phyloP scores from a whole-genome alignment of 2,888 invertebrate species.

The Lucinisca nassula region DNA sequence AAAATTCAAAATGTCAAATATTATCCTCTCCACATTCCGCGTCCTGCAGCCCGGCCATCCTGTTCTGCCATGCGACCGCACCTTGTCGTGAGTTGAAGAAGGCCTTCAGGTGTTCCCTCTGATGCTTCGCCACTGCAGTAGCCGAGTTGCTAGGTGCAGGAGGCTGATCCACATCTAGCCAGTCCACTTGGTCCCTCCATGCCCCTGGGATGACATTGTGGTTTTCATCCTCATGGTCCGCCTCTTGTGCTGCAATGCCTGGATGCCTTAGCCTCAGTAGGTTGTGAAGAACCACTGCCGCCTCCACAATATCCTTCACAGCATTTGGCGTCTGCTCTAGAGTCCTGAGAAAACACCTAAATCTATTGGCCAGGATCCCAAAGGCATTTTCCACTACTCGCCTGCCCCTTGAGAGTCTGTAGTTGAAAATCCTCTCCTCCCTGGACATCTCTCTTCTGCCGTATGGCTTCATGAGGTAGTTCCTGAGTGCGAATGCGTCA shows the following conservation, averaged over 20 bases:
- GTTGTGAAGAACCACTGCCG: slow-evolving; percentile 36
- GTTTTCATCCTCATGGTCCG: slow-evolving; percentile 46
- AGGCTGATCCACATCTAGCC: slow-evolving; percentile 26
- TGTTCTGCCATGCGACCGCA: slow-evolving; percentile 35
- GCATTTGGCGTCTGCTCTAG: slow-evolving; percentile 8
- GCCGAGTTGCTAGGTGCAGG: slow-evolving; percentile 13
- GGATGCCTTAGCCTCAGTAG: slow-evolving; percentile 19
- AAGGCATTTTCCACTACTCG: no score
- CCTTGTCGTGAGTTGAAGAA: slow-evolving; percentile 36
- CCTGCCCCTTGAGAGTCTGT: slow-evolving; percentile 2
- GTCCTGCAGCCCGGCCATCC: slow-evolving; percentile 27
- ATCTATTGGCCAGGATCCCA: slow-evolving; percentile 21
- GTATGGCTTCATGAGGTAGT: neutral
- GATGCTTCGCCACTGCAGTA: slow-evolving; percentile 30
- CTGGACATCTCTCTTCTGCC: slow-evolving; percentile 9
- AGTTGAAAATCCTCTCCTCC: slow-evolving; percentile 13
- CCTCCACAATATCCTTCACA: slow-evolving; percentile 29
- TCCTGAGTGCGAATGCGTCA: neutral
- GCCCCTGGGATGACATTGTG: slow-evolving; percentile 40
- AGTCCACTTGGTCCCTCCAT: slow-evolving; percentile 41
- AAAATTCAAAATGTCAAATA: slow-evolving; percentile 20
- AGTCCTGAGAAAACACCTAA: slow-evolving; percentile 17
- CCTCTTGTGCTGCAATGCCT: slow-evolving; percentile 34
- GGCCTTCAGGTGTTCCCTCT: slow-evolving; percentile 32
- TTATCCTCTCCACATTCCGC: neutral